Percentiles rank a stretch among this genome's conserved stretches.
Conservation (phyloP, 2,113 vertebrate genomes). For the Chionodraco myersi region DNA sequence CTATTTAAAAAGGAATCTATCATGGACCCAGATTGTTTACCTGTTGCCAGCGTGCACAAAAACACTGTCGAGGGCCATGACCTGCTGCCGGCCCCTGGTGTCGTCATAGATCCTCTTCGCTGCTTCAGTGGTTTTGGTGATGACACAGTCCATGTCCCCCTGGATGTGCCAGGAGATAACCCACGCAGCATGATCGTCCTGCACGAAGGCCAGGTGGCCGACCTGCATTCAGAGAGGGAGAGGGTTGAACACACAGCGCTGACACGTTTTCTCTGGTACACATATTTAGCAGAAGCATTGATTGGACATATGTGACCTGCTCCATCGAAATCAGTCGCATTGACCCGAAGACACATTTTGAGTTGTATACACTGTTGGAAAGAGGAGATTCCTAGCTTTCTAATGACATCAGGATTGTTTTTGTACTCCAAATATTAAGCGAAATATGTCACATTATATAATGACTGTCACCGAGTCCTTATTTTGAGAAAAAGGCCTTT, state of each 20-base stretch:
- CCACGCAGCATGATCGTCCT: conserved; percentile 87
- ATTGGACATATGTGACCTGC: neutral
- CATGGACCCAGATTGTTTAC: conserved; percentile 65
- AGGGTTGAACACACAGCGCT: neutral
- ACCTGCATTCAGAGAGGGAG: conserved; percentile 81
- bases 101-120: conserved; percentile 86
- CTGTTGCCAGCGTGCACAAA: conserved; percentile 81
- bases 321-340: too few relatives aligned
- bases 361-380: too few relatives aligned
- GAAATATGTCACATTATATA: too few relatives aligned
- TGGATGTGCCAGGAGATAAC: conserved; percentile 95
- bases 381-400: too few relatives aligned
- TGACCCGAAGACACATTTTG: too few relatives aligned
- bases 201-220: conserved; percentile 89
- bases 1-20: neutral
- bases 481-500: too few relatives aligned
- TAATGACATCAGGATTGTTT: too few relatives aligned
- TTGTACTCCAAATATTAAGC: too few relatives aligned
- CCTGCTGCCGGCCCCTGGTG: conserved; percentile 89
- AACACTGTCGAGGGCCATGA: conserved; percentile 91
- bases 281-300: neutral
- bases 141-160: conserved; percentile 94
- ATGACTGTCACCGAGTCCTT: too few relatives aligned
- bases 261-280: neutral
- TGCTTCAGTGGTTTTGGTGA: conserved; percentile 87